Evolutionary conservation across 2,888 invertebrate genomes (phyloP).

Genomic region (Psylliodes chrysocephalus): DNA sequence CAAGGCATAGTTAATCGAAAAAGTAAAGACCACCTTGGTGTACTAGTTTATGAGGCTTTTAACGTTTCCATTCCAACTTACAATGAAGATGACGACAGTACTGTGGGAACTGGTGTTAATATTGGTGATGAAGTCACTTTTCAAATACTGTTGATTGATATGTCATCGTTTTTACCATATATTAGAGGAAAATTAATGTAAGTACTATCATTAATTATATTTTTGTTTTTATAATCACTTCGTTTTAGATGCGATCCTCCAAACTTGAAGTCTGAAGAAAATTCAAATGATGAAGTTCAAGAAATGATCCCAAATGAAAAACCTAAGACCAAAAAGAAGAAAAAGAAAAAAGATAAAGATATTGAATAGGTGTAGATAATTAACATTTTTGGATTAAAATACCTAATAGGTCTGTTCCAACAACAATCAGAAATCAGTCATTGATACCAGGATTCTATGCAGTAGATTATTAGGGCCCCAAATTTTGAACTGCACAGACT

Average conservation of each 20-base stretch:
- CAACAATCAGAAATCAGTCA: too few relatives aligned
- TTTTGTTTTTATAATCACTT: not conserved
- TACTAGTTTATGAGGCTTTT: slow-evolving; percentile 76
- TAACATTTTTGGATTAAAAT: too few relatives aligned
- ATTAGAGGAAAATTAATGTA: slow-evolving; percentile 71
- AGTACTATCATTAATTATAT: slow-evolving; percentile 36
- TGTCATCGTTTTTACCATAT: slow-evolving; percentile 71
- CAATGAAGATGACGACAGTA: slow-evolving; percentile 61
- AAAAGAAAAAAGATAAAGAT: not conserved
- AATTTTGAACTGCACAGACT: too few relatives aligned
- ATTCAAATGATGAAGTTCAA: not conserved
- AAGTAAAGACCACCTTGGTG: slow-evolving; percentile 73
- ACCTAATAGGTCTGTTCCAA: too few relatives aligned
- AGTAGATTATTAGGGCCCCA: too few relatives aligned
- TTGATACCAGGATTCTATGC: too few relatives aligned
- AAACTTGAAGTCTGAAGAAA: not conserved
- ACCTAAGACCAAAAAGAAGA: not conserved
- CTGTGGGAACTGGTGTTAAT: slow-evolving; percentile 69
- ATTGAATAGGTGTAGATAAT: too few relatives aligned
- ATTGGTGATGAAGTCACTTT: slow-evolving; percentile 73
- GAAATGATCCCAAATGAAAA: not conserved
- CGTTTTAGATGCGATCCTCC: not conserved
- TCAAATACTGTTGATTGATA: slow-evolving; percentile 69
- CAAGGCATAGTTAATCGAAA: slow-evolving; percentile 76
- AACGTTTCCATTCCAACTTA: slow-evolving; percentile 76